Evolutionary conservation across 1,140 invertebrate genomes (phyloP).

Genomic region (Spodoptera litura): DNA sequence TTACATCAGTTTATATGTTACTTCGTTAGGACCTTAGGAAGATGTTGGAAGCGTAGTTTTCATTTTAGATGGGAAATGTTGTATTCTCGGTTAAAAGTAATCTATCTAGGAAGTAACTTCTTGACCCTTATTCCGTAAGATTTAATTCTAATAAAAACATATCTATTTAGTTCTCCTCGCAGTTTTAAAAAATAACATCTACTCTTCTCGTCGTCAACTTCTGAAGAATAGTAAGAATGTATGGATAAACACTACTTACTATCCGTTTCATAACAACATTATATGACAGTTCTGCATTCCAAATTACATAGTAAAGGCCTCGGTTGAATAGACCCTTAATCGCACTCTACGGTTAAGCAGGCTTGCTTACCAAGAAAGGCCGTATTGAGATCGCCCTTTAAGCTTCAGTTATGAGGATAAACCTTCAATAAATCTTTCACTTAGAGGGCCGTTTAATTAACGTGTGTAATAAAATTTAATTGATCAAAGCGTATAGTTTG

Average conservation of each 20-base stretch:
- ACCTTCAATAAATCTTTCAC: slow-evolving; percentile 84
- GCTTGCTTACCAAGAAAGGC: slow-evolving; percentile 55
- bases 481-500: slow-evolving; percentile 78
- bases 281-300: slow-evolving; percentile 33
- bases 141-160: too few species aligned
- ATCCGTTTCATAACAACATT: neutral
- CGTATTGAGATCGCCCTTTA: slow-evolving; percentile 76
- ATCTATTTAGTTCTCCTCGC: too few species aligned
- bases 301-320: slow-evolving; percentile 29
- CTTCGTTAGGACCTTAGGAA: neutral
- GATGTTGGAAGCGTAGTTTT: neutral
- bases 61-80: too few species aligned
- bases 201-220: too few species aligned
- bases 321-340: slow-evolving; percentile 54
- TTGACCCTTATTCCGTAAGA: too few species aligned
- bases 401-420: slow-evolving; percentile 83
- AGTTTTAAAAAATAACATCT: too few species aligned
- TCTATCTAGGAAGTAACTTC: too few species aligned
- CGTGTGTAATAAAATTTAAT: slow-evolving; percentile 84
- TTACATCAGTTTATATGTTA: neutral
- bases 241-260: neutral
- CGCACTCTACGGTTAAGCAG: slow-evolving; percentile 48
- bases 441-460: slow-evolving; percentile 82
- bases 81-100: too few species aligned
- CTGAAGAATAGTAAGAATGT: too few species aligned